These are phyloP conservation scores for Eulemur mongoz DNA, from an alignment of 2,797 vertebrate species.

Conservation along the genomic window DNA sequence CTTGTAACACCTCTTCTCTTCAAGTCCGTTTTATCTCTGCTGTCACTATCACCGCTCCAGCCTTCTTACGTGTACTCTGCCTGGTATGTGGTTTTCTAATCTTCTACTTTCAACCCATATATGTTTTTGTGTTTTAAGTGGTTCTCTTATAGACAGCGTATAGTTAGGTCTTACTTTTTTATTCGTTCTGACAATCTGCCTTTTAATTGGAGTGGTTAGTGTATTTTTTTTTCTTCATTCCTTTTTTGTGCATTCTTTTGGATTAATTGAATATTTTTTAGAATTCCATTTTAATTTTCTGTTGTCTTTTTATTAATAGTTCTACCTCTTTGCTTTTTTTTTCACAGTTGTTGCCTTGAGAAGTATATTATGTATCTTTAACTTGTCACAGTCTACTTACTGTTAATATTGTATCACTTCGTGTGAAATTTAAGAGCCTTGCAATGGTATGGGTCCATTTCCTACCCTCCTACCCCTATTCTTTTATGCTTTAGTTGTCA, in stretches of 20 bases:
- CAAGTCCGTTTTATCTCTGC: not conserved
- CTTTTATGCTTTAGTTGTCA: not conserved
- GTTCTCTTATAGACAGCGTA: not conserved
- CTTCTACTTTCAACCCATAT: not conserved
- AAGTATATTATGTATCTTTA: not conserved
- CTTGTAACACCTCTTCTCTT: not conserved
- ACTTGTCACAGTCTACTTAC: not conserved
- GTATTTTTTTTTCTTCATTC: not conserved
- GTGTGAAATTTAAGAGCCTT: not conserved
- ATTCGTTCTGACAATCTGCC: not conserved
- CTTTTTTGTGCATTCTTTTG: not conserved
- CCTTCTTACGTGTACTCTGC: not conserved
- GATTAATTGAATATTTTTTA: not conserved
- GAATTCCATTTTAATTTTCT: not conserved
- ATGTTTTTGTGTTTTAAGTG: constrained; percentile 41
- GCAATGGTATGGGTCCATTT: not conserved
- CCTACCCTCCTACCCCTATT: not conserved
- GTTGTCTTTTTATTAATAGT: not conserved
- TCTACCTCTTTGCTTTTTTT: not conserved
- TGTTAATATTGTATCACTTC: not conserved
- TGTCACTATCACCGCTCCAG: not conserved
- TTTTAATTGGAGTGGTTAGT: constrained; percentile 1
- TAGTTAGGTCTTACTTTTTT: not conserved
- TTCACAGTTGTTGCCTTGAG: not conserved
- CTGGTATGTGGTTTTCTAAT: not conserved